A percentile compares a stretch with the other conserved stretches of the same genome.
Evolutionary conservation across 2,888 invertebrate genomes (phyloP).

Genomic region (Epirrhoe tristata): DNA sequence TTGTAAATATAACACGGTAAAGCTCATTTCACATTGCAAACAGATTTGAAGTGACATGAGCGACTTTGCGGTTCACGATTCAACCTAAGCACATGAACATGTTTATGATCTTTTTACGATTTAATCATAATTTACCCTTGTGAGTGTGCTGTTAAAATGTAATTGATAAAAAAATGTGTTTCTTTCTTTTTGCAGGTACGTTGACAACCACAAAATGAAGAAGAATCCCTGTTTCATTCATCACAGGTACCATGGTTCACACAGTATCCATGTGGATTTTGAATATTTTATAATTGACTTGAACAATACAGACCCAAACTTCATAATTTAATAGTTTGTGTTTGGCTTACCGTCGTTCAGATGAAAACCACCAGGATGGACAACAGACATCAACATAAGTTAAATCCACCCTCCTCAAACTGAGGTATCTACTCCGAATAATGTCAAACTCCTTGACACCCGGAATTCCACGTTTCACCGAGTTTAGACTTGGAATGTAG

Average conservation of each 20-base stretch:
- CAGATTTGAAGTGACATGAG: constrained; percentile 26
- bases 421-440: constrained; percentile 45
- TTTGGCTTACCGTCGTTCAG: constrained; percentile 21
- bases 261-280: too few species aligned
- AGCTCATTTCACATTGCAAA: constrained; percentile 9
- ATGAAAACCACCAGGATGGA: constrained; percentile 36
- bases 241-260: neutral
- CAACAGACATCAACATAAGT: constrained; percentile 39
- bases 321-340: constrained; percentile 9
- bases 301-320: constrained; percentile 6
- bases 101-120: constrained; percentile 54
- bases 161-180: constrained; percentile 42
- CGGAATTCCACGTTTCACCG: constrained; percentile 55
- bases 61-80: constrained; percentile 52
- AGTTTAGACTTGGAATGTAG: constrained; percentile 56
- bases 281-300: neutral
- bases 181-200: constrained; percentile 52
- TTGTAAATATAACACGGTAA: neutral
- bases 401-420: constrained; percentile 50
- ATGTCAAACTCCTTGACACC: constrained; percentile 57
- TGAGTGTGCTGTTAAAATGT: constrained; percentile 36
- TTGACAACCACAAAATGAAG: neutral
- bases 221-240: neutral
- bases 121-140: constrained; percentile 47
- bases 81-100: constrained; percentile 52